Percentiles rank a stretch among this genome's conserved stretches.
Evolutionary conservation across 2,888 invertebrate genomes (phyloP).

Genomic region (Andrena camellia): DNA sequence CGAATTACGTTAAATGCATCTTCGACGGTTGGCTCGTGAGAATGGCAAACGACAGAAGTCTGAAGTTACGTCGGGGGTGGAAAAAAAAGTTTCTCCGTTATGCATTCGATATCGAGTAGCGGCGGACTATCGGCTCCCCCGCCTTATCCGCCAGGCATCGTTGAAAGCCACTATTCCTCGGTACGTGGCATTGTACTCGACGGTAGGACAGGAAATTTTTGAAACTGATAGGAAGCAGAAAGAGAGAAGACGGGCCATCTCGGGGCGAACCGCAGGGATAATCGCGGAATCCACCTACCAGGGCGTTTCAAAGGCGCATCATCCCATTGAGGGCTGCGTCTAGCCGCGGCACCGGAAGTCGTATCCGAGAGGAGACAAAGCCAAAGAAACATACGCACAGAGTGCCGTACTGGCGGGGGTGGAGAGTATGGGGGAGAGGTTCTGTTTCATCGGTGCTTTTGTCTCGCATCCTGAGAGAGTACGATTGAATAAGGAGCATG

Average conservation of each 20-base stretch:
- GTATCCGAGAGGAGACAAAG: constrained; percentile 84
- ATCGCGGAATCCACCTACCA: constrained; percentile 78
- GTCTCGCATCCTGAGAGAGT: constrained; percentile 85
- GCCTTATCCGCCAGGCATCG: constrained; percentile 7
- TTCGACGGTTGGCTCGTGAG: constrained; percentile 31
- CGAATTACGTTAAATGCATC: constrained; percentile 19
- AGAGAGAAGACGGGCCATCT: constrained; percentile 54
- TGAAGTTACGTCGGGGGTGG: neutral
- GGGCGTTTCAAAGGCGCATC: constrained; percentile 79
- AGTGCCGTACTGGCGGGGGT: constrained; percentile 65
- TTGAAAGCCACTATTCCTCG: neutral
- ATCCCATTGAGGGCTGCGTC: constrained; percentile 82
- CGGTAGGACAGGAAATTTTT: constrained; percentile 62
- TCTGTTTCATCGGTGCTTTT: constrained; percentile 84
- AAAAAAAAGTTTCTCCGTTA: constrained; percentile 42
- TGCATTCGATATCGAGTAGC: constrained; percentile 8
- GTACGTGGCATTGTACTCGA: constrained; percentile 55
- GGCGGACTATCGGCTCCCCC: constrained; percentile 15
- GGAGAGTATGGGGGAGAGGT: constrained; percentile 75
- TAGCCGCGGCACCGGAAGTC: constrained; percentile 84
- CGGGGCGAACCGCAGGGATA: constrained; percentile 77
- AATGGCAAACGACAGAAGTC: constrained; percentile 7
- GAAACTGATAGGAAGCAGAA: constrained; percentile 71
- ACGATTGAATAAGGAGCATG: constrained; percentile 79
- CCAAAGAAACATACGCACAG: constrained; percentile 79